These are phyloP conservation scores for Tragelaphus scriptus DNA, from an alignment of 2,113 vertebrate species.

Conservation along the genomic window DNA sequence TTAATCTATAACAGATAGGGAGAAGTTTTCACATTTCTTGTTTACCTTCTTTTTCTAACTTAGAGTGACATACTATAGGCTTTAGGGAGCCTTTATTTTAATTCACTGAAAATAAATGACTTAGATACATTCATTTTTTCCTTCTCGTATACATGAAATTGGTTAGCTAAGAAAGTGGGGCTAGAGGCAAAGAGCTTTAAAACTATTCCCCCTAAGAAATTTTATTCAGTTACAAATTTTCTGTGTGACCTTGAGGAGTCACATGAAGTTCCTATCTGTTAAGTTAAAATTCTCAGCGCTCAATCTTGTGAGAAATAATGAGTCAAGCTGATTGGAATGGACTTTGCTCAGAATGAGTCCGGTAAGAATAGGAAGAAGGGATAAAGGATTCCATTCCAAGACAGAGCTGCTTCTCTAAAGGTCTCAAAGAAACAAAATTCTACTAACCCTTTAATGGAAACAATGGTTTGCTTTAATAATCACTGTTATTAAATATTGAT, in stretches of 20 bases:
- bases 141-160: background rate
- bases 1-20: background rate
- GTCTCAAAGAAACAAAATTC: background rate
- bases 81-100: conserved; percentile 26
- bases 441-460: background rate
- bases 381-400: background rate
- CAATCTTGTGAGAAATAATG: conserved; percentile 55
- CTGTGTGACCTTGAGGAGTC: conserved; percentile 42
- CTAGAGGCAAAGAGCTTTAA: conserved; percentile 15
- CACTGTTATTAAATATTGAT: background rate
- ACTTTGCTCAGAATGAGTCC: background rate
- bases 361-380: background rate
- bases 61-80: background rate
- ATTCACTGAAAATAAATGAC: conserved; percentile 41
- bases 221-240: conserved; percentile 22
- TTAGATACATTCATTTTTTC: background rate
- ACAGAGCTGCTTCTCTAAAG: background rate
- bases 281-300: conserved; percentile 31
- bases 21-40: background rate
- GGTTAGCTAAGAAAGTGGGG: background rate
- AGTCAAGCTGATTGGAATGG: conserved; percentile 54
- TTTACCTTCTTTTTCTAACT: conserved; percentile 10
- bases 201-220: conserved; percentile 8
- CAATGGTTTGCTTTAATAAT: background rate
- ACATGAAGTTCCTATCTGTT: conserved; percentile 38